Conservation (phyloP, 2,888 invertebrate genomes). For the Tenthredo mesomela region DNA sequence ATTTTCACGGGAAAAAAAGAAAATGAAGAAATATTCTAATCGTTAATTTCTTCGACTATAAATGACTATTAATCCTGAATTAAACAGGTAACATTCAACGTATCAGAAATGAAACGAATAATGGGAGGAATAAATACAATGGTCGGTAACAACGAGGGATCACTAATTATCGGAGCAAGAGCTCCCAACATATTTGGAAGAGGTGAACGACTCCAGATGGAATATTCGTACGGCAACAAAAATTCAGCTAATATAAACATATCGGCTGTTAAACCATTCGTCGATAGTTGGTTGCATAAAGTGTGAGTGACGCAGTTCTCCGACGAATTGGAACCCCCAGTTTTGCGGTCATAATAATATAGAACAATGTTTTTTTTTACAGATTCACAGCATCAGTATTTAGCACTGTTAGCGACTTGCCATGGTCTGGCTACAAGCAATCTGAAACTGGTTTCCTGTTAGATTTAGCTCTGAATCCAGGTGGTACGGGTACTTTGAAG, state of each 20-base stretch:
- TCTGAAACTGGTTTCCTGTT: conserved; percentile 88
- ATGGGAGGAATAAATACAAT: conserved; percentile 92
- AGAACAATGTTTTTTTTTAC: conserved; percentile 59
- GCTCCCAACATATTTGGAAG: conserved; percentile 93
- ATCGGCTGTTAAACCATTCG: conserved; percentile 91
- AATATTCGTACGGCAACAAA: conserved; percentile 92
- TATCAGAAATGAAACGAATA: conserved; percentile 89
- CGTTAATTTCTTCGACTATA: not conserved
- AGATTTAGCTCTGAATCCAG: conserved; percentile 87
- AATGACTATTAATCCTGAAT: conserved; percentile 54
- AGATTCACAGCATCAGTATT: conserved; percentile 88
- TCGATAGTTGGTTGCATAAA: conserved; percentile 83
- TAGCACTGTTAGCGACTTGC: conserved; percentile 88
- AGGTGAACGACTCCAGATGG: conserved; percentile 90
- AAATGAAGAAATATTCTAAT: not conserved
- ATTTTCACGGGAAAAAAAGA: not conserved
- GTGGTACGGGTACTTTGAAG: conserved; percentile 78
- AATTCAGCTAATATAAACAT: conserved; percentile 90
- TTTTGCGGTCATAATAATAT: not conserved
- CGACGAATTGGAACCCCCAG: not conserved
- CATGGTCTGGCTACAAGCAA: conserved; percentile 91
- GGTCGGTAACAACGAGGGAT: conserved; percentile 95
- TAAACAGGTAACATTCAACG: conserved; percentile 92
- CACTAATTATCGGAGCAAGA: conserved; percentile 86
- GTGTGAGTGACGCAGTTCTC: conserved; percentile 80